Base-by-base conservation (phyloP, 2,888 invertebrate species). In the Selenia dentaria region DNA sequence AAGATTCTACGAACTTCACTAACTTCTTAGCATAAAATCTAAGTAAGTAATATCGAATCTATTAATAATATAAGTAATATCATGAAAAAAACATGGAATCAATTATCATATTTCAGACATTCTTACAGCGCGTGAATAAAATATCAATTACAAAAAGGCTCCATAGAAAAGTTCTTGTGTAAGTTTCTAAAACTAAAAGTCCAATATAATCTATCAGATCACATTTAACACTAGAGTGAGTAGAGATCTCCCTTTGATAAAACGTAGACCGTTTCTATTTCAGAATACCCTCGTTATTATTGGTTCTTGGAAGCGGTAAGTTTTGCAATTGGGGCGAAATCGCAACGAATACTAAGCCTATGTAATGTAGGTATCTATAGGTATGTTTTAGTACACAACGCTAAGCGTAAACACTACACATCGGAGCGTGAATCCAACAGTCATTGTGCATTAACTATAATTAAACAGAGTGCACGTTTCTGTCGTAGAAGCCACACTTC, bases 121-220 rank as follows among this genome's bases (percentile, higher is more conserved):
- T n/a, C n/a, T n/a, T n/a, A n/a, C n/a, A n/a, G n/a, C n/a, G n/a
- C n/a, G n/a, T 16, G 16, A 2, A 16, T 16, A 16, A 16, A 16
- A 16, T 16, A 4, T 16, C 16, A 16, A 16, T 16, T 16, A 3
- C 16, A 2, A 2, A 4, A 16, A 16, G 16, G 16, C 16, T n/a
- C n/a, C n/a, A n/a, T n/a, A n/a, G 16, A 4, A 16, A 3, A 3
- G 2, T 16, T 16, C 16, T 16, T 16, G 16, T 16, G 3, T 4
- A 16, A 53, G 62, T 60, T 57, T 34, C 46, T 48, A 55, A 56
- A 64, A 64, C 65, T 56, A 55, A 67, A 75, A 77, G 55, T 70
- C 63, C 69, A 74, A 74, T 74, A 77, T 64, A 68, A 68, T 74
- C 70, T 68, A 71, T 75, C 74, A 70, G 68, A 76, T 69, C 67